Conservation (phyloP, 2,113 vertebrate genomes). For the Cyprinodon variegatus region DNA sequence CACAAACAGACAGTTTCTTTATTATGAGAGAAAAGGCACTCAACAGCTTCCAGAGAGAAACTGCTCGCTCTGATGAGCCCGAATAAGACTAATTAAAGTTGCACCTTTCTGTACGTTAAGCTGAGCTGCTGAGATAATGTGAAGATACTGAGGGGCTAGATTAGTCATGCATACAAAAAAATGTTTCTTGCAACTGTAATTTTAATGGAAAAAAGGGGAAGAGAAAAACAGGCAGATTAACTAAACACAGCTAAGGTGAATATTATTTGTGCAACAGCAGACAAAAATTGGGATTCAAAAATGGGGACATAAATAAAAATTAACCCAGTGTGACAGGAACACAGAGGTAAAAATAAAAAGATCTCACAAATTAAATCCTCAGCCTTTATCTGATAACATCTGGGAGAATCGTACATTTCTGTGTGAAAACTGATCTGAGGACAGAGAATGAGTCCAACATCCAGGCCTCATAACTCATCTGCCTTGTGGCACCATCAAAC, state of each 20-base stretch:
- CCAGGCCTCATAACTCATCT: conserved; percentile 11
- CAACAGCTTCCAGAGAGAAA: conserved; percentile 47
- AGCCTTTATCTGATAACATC: too few species aligned
- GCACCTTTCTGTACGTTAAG: conserved; percentile 47
- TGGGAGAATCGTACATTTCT: background rate
- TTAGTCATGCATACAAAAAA: conserved; percentile 6
- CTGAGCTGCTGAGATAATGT: conserved; percentile 60
- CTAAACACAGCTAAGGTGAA: background rate
- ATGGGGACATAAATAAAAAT: background rate
- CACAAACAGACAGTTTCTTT: conserved; percentile 41
- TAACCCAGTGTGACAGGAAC: background rate
- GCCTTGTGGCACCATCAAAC: too few species aligned
- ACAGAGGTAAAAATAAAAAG: background rate
- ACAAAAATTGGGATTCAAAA: conserved; percentile 9
- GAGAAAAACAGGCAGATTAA: background rate
- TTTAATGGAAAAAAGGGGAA: conserved; percentile 17
- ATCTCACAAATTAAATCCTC: background rate
- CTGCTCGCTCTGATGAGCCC: conserved; percentile 52
- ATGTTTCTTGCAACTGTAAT: too few species aligned
- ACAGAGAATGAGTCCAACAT: conserved; percentile 33
- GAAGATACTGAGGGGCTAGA: conserved; percentile 25
- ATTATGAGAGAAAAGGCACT: conserved; percentile 41
- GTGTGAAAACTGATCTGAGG: conserved; percentile 12
- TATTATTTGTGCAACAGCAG: conserved; percentile 20
- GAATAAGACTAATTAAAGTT: conserved; percentile 63